Conservation (phyloP, 2,113 vertebrate species). For the Xyliphius kryptos region DNA sequence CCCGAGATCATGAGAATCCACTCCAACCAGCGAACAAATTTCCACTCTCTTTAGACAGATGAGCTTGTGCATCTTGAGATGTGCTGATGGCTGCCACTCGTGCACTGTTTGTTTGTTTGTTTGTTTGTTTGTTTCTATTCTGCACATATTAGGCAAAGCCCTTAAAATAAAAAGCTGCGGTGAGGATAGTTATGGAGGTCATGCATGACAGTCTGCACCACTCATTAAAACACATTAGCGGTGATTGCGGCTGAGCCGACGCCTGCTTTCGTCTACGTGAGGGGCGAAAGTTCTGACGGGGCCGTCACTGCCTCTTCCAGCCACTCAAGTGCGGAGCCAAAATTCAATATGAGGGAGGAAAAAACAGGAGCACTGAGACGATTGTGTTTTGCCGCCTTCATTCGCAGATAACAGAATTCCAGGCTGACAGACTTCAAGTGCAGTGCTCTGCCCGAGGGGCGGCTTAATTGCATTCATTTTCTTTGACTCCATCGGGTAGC, state of each 20-base stretch:
- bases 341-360: conserved; percentile 49
- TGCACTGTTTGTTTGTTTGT: too few relatives aligned
- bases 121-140: background rate
- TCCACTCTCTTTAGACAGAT: too few relatives aligned
- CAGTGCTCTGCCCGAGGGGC: conserved; percentile 60
- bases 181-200: too few relatives aligned
- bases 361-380: conserved; percentile 44
- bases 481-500: conserved; percentile 52
- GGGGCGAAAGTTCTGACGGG: conserved; percentile 28
- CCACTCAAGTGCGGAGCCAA: conserved; percentile 35
- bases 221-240: conserved; percentile 50
- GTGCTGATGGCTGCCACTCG: too few relatives aligned
- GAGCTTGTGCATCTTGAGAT: too few relatives aligned
- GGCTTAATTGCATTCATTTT: conserved; percentile 68
- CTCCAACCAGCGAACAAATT: background rate
- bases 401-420: conserved; percentile 69
- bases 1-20: background rate
- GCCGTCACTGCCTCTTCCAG: conserved; percentile 34
- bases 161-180: too few relatives aligned
- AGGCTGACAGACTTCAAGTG: conserved; percentile 66
- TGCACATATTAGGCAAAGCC: background rate
- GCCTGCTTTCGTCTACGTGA: background rate
- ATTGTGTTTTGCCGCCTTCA: conserved; percentile 49
- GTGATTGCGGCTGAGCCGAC: conserved; percentile 38
- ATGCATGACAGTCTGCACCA: conserved; percentile 30